Evolutionary conservation across 37 sponge, comb jelly and placozoan genomes (phyloP), one percentile per base, ranked within the genome.

Genomic region (Chondrilla cf. caribensis): DNA sequence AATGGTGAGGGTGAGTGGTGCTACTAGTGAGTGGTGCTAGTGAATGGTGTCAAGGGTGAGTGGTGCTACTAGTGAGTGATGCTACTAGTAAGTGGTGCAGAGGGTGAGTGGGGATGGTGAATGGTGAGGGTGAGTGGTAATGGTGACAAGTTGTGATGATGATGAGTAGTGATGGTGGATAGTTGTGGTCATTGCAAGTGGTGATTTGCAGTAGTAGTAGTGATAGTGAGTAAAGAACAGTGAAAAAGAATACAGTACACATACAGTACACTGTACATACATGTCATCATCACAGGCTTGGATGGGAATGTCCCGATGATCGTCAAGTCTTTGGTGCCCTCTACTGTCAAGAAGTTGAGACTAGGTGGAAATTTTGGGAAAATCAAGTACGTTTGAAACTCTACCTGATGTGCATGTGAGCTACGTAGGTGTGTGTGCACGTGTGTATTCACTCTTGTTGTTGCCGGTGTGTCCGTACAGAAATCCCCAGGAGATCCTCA

Each of bases 291-390:
- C 15, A 38, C 68, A 44, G 84, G 67, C 33, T 25, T 84, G 58
- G 68, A 84, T 28, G 40, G 2, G 19, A 18, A n/a, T 5, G 7
- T 78, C 21, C 38, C 70, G 8, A 19, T 41, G 19, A 25, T 86
- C 15, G 37, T 93, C 2, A 47, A 40, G 1, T 79, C 84, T 0
- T 24, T 89, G 4, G 81, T 58, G 0, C 21, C 54, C 40, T 89
- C 44, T 29, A 71, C 22, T 15, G 47, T 93, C 39, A 76, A 29
- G 22, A 90, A 86, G 22, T 67, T 93, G 41, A n/a, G n/a, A 26
- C 60, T 93, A 38, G 93, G 93, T 14, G 80, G 73, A 70, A 93
- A 93, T 82, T 93, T 93, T 84, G 87, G 85, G 17, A 90, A 83
- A 28, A 35, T 37, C 14, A 76, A 38, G 91, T 91, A 54, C 65